These are phyloP conservation scores for Ypsolopha sequella DNA, from an alignment of 2,888 invertebrate genomes.

Conservation along the genomic window DNA sequence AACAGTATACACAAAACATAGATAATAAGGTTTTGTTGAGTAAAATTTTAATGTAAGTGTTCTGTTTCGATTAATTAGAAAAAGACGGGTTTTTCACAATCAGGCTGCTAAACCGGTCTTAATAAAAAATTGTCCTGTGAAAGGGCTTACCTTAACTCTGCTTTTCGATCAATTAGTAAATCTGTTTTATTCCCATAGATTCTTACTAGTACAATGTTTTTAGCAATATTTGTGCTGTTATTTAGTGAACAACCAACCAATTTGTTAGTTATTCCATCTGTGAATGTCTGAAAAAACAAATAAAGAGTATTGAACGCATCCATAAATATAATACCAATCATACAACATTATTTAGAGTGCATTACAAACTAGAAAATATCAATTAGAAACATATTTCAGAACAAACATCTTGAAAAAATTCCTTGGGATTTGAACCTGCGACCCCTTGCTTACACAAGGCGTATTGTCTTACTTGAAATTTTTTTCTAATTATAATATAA, in stretches of 20 bases:
- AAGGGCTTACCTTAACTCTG: constrained; percentile 76
- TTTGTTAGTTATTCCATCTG: constrained; percentile 95
- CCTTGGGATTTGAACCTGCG: no score
- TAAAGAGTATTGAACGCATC: background rate
- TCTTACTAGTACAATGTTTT: constrained; percentile 83
- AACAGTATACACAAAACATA: no score
- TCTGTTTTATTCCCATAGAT: constrained; percentile 96
- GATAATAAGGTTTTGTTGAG: no score
- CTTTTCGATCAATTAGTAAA: constrained; percentile 88
- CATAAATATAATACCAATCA: background rate
- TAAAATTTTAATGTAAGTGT: no score
- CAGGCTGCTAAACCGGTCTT: no score
- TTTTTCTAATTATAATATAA: no score
- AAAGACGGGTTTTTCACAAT: no score
- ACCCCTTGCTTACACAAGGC: no score
- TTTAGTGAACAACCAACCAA: constrained; percentile 81
- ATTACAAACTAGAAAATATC: background rate
- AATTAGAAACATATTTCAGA: no score
- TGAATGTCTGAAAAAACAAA: constrained; percentile 78
- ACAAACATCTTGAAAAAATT: no score
- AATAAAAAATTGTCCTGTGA: background rate
- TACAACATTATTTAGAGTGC: background rate
- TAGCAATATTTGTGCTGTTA: constrained; percentile 28
- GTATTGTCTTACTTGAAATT: no score
- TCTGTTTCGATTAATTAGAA: no score